Conservation (phyloP, 2,113 vertebrate species). For the Isurus oxyrinchus region DNA sequence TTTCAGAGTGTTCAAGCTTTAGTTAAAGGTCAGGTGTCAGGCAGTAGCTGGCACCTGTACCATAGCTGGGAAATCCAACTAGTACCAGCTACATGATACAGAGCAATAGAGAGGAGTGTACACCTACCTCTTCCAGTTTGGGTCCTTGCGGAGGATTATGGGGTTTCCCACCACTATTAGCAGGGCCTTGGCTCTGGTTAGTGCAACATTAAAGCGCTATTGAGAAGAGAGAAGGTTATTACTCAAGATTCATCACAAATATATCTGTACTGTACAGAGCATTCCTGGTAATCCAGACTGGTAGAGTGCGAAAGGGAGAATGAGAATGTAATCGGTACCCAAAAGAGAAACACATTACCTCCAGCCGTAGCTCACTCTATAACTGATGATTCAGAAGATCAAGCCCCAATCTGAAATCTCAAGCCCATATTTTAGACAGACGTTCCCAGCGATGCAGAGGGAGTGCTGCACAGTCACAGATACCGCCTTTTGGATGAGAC, state of each 20-base stretch:
- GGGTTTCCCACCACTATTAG: conserved; percentile 88
- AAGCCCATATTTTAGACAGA: not conserved
- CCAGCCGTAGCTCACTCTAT: not conserved
- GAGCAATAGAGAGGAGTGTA: not conserved
- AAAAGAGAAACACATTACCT: not conserved
- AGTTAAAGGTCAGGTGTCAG: too few species aligned
- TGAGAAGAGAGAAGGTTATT: conserved; percentile 44
- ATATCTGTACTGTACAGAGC: not conserved
- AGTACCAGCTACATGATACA: not conserved
- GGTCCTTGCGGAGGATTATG: conserved; percentile 62
- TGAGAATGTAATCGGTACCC: not conserved
- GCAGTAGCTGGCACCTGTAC: too few species aligned
- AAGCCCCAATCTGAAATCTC: not conserved
- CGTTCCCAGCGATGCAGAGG: not conserved
- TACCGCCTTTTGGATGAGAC: not conserved
- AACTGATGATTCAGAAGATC: not conserved
- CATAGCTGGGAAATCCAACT: not conserved
- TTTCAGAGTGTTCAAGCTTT: not conserved
- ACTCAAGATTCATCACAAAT: not conserved
- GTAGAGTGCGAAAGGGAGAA: not conserved
- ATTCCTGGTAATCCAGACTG: too few species aligned
- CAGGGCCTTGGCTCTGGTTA: conserved; percentile 85
- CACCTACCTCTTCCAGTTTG: conserved; percentile 68
- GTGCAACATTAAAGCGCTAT: conserved; percentile 82
- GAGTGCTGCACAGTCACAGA: not conserved